A percentile compares a stretch with the other conserved stretches of the same genome.
phyloP scores from a whole-genome alignment of 2,888 invertebrate genomes.

The Argyresthia goedartella region DNA sequence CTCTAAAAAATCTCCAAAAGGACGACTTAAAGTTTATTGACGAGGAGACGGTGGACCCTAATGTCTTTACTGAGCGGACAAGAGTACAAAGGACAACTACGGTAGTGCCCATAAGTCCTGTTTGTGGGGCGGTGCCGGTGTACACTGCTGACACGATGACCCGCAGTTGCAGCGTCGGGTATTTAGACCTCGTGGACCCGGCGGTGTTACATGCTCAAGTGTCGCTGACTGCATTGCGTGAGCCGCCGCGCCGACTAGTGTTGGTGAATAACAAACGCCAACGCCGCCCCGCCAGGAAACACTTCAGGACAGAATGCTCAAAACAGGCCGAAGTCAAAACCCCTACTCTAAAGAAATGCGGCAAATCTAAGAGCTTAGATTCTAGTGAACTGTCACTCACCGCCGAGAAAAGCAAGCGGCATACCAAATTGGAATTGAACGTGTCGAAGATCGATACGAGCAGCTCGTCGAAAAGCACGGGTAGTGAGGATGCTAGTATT shows the following conservation, averaged over 20 bases:
- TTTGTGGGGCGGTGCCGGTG: conserved; percentile 48
- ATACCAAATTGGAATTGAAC: conserved; percentile 19
- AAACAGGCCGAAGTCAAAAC: conserved; percentile 32
- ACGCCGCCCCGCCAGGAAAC: conserved; percentile 37
- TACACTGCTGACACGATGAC: too few relatives aligned
- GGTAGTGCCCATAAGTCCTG: conserved; percentile 76
- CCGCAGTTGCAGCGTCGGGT: conserved; percentile 90
- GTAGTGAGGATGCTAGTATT: conserved; percentile 32
- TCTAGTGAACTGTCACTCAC: conserved; percentile 83
- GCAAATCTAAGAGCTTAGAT: conserved; percentile 87
- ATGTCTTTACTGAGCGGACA: conserved; percentile 29
- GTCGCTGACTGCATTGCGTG: conserved; percentile 77
- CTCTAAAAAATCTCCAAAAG: conserved; percentile 43
- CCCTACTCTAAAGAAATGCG: conserved; percentile 76
- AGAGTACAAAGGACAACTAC: conserved; percentile 32
- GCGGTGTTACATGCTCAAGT: conserved; percentile 85
- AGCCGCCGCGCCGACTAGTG: conserved; percentile 82
- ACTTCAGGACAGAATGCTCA: conserved; percentile 35
- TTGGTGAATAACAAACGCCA: conserved; percentile 78
- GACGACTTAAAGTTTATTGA: conserved; percentile 80
- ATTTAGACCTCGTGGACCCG: conserved; percentile 86
- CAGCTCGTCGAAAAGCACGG: conserved; percentile 31
- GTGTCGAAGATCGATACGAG: conserved; percentile 19
- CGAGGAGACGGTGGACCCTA: conserved; percentile 70
- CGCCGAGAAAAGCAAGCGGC: conserved; percentile 47